Evolutionary conservation across 2,888 invertebrate species (phyloP), one percentile per base, ranked within the genome.

Genomic region (Malachius bipustulatus): DNA sequence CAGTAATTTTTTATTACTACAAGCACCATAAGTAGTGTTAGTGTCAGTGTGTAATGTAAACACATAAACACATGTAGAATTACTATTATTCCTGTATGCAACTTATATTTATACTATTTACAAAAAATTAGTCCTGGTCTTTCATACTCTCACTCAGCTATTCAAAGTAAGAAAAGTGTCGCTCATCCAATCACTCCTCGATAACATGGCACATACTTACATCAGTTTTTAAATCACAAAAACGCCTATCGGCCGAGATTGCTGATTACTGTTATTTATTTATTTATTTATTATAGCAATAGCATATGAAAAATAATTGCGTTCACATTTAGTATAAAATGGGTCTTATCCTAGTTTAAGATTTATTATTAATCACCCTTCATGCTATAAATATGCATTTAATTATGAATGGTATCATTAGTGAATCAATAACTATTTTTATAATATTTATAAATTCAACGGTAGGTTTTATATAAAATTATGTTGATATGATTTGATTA

Each of bases 21-120:
- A 55, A 58, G 58, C 58, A 58, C 58, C 58, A 57, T 56, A 50
- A 51, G 53, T 8, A 8, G 24, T 19, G 6, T n/a, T 19, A 8
- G 6, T n/a, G n/a, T n/a, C n/a, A n/a, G n/a, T n/a, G n/a, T n/a
- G n/a, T n/a, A n/a, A n/a, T n/a, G n/a, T n/a, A n/a, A n/a, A n/a
- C n/a, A n/a, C n/a, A n/a, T n/a, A n/a, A n/a, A n/a, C n/a, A n/a
- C n/a, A n/a, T n/a, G n/a, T n/a, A n/a, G n/a, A n/a, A n/a, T n/a
- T n/a, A n/a, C n/a, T n/a, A n/a, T n/a, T n/a, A n/a, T n/a, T n/a
- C n/a, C n/a, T n/a, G n/a, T n/a, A n/a, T n/a, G n/a, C n/a, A n/a
- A n/a, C n/a, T n/a, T n/a, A n/a, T n/a, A n/a, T n/a, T n/a, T n/a
- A n/a, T n/a, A n/a, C n/a, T 19, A 19, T 19, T 8, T 19, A 19